These are phyloP conservation scores for Amphimedon queenslandica DNA, from an alignment of 37 sponge, comb jelly and placozoan species.

Conservation along the genomic window DNA sequence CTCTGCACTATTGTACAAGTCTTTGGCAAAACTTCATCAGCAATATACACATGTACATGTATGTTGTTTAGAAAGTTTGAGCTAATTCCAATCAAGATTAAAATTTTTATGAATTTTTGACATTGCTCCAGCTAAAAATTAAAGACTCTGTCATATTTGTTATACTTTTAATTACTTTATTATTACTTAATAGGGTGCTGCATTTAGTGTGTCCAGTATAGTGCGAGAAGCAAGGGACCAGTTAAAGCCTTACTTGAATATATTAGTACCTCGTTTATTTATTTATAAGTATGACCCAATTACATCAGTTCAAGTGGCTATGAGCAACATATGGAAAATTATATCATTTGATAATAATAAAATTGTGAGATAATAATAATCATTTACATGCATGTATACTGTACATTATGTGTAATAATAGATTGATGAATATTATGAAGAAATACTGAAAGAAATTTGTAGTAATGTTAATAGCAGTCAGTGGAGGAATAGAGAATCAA, in stretches of 20 bases:
- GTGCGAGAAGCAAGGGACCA: conserved; percentile 66
- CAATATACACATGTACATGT: too few species aligned
- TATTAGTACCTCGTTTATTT: conserved; percentile 75
- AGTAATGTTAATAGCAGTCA: conserved; percentile 53
- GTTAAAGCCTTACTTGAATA: conserved; percentile 62
- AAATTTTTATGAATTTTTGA: too few species aligned
- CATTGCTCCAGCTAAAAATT: too few species aligned
- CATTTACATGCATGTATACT: not conserved
- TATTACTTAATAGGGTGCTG: conserved; percentile 63
- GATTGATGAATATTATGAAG: conserved; percentile 56
- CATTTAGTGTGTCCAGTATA: conserved; percentile 71
- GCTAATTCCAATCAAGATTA: too few species aligned
- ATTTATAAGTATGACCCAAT: conserved; percentile 87
- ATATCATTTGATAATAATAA: conserved; percentile 72
- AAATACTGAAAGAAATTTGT: conserved; percentile 62
- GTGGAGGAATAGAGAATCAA: conserved; percentile 84
- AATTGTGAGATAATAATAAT: conserved; percentile 28
- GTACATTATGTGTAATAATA: conserved; percentile 6
- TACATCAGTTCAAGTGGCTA: conserved; percentile 69
- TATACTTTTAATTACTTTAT: too few species aligned
- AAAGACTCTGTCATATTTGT: too few species aligned
- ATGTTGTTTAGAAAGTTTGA: too few species aligned
- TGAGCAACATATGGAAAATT: conserved; percentile 83
- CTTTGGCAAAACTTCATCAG: too few species aligned
- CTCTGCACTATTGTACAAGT: too few species aligned